A percentile compares a stretch with the other conserved stretches of the same genome.
These are phyloP conservation scores for Drosophila obscura DNA, from an alignment of 1,140 invertebrate species.

Conservation along the genomic window DNA sequence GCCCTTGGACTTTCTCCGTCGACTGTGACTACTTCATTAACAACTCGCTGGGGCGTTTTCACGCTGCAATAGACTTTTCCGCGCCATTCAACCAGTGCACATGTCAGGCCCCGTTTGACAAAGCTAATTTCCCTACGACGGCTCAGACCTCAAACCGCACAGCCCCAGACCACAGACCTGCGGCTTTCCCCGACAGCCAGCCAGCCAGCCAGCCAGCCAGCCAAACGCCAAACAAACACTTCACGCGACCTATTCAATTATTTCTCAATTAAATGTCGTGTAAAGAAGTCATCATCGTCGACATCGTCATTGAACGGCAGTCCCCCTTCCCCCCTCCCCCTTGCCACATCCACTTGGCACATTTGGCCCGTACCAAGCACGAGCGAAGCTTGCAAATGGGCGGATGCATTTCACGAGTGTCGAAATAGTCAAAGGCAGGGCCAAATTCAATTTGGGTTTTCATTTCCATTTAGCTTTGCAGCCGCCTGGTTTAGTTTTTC, in stretches of 20 bases:
- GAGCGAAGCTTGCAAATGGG: background rate
- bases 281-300: conserved; percentile 69
- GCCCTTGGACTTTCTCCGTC: conserved; percentile 63
- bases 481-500: conserved; percentile 38
- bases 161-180: conserved; percentile 5
- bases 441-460: conserved; percentile 73
- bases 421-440: conserved; percentile 62
- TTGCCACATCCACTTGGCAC: conserved; percentile 64
- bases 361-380: conserved; percentile 35
- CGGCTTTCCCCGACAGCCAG: conserved; percentile 42
- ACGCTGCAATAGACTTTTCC: conserved; percentile 74
- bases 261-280: conserved; percentile 81
- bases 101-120: conserved; percentile 68
- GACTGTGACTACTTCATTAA: conserved; percentile 82
- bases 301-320: conserved; percentile 6
- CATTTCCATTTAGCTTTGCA: conserved; percentile 57
- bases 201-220: conserved; percentile 36
- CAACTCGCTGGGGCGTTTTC: conserved; percentile 66
- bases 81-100: conserved; percentile 64
- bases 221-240: conserved; percentile 77
- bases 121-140: conserved; percentile 72
- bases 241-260: conserved; percentile 81
- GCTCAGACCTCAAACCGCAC: background rate
- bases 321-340: background rate
- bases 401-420: conserved; percentile 21